phyloP scores from a whole-genome alignment of 2,113 vertebrate species.

The Cynopterus brachyotis region DNA sequence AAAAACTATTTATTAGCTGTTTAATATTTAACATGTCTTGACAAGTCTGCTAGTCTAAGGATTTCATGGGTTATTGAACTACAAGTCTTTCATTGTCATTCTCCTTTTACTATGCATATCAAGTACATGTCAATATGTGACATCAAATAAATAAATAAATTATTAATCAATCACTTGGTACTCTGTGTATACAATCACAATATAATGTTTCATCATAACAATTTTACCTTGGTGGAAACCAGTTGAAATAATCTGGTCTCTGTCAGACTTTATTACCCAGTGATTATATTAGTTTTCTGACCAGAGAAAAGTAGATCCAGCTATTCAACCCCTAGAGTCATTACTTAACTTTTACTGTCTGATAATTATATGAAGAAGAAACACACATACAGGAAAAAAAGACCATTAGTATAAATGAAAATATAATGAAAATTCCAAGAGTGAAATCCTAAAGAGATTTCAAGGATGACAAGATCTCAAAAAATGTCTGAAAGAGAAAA shows the following conservation, averaged over 20 bases:
- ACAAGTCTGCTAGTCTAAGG: not conserved
- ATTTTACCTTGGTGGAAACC: not conserved
- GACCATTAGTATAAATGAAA: not conserved
- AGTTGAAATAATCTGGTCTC: not conserved
- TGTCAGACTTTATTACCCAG: not conserved
- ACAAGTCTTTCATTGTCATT: not conserved
- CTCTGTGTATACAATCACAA: conserved; percentile 17
- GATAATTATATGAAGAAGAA: not conserved
- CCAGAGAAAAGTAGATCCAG: not conserved
- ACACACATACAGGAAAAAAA: not conserved
- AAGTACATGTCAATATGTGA: not conserved
- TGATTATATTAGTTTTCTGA: not conserved
- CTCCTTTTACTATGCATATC: not conserved
- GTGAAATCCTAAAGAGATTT: not conserved
- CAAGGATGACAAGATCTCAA: not conserved
- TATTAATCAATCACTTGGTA: conserved; percentile 21
- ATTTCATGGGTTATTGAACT: conserved; percentile 12
- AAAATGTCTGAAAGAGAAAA: not conserved
- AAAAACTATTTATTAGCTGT: conserved; percentile 24
- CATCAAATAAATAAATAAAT: conserved; percentile 40
- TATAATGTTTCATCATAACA: not conserved
- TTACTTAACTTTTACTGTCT: not conserved
- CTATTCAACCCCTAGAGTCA: not conserved
- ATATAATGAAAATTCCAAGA: not conserved
- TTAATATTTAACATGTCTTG: conserved; percentile 43